Evolutionary conservation across 1,140 invertebrate genomes (phyloP), one percentile per base, ranked within the genome.

Genomic region (Limonius californicus): DNA sequence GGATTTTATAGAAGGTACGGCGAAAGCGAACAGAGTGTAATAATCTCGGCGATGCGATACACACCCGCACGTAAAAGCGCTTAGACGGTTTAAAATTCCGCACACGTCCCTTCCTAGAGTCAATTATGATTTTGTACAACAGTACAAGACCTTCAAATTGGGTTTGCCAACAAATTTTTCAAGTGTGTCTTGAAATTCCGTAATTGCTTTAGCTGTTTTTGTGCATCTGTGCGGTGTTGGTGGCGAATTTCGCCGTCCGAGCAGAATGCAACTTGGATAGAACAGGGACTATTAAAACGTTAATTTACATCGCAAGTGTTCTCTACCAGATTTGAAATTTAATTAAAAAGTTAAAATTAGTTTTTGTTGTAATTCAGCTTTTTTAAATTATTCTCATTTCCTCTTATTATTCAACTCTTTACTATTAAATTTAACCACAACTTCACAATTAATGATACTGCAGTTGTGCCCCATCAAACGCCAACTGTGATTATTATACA

Each of bases 341-440:
- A 75, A 75, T 75, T 74, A 75, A 75, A 74, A 75, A 75, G 74
- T 75, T 75, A 64, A 70, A 74, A 75, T 75, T 74, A 75, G 72
- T 75, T 75, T 75, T 74, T 74, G 71, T 75, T 75, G 72, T 74
- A 74, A 75, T 74, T 75, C 70, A 64, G 62, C 70, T 69, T 74
- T 75, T 75, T 75, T 74, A 73, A 72, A 74, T 73, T 71, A 65
- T 68, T 69, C 70, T 65, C 62, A 55, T 71, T 74, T 69, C 55
- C 66, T 61, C 64, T 50, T 50, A 18, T 50, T 50, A 19, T 50
- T 50, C 35, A 12, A 39, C n/a, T 39, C 35, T 39, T 39, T 39
- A 14, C 8, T 39, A 39, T 39, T 39, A 39, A 39, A 12, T 39
- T 39, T 39, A 6, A 39, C n/a, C n/a, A 39, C 35, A 27, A 27